Base-by-base conservation (phyloP, 1,140 invertebrate species). In the Drosophila guanche region DNA sequence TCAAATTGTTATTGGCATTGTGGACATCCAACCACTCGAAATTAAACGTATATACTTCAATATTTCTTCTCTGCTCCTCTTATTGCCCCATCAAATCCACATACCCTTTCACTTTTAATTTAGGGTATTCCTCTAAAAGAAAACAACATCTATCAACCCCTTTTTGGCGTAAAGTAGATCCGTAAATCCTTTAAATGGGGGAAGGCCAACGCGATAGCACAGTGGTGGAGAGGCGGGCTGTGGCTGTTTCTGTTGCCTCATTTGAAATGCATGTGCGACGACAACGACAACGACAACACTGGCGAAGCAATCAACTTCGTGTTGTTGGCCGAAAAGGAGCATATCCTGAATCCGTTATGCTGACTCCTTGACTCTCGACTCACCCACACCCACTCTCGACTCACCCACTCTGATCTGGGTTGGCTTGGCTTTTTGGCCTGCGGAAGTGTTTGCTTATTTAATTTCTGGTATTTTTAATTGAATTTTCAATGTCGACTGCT, bases 381-480 rank as follows among this genome's bases (percentile, higher is more conserved):
- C 29, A 0, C 33, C 8, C 33, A 10, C 33, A 33, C 33, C 33
- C 27, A 1, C 5, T 27, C 27, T 7, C 27, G 5, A 5, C 27
- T 29, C 27, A 6, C 27, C 27, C 27, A 6, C 27, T 29, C 27
- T 29, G 5, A 53, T 23, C 42, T 69, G 63, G 43, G 55, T 25
- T 46, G 53, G 62, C 43, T 68, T 75, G 78, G 29, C 78, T 76
- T 77, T 76, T 81, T 81, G 56, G 58, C 79, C 78, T 81, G 62
- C 78, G 79, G 73, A 81, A 65, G 68, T 81, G 73, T 81, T 81
- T 81, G 79, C 73, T 81, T 81, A 81, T 81, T 81, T 81, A 80
- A 83, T 84, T 84, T 84, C 70, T 84, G 79, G 79, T 83, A 86
- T 76, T 88, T 88, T 86, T 88, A 88, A 88, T 88, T 88, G 83